phyloP scores from a whole-genome alignment of 2,113 vertebrate species.

The Grus americana region DNA sequence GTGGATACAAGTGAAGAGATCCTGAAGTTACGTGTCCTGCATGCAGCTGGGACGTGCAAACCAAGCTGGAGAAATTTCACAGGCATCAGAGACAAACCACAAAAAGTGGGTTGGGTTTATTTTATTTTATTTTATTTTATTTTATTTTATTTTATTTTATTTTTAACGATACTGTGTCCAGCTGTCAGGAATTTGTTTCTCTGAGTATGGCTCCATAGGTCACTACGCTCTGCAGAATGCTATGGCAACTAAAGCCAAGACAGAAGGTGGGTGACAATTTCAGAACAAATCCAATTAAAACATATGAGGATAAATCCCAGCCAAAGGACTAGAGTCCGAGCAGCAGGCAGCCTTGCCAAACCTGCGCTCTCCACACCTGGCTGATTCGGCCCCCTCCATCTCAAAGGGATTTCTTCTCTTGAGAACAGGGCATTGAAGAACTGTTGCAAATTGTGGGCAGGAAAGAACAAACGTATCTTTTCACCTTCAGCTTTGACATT shows the following conservation, averaged over 20 bases:
- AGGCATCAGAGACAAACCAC: not conserved
- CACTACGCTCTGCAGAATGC: not conserved
- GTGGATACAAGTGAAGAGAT: not conserved
- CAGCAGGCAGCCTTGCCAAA: not conserved
- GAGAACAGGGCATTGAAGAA: not conserved
- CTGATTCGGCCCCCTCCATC: not conserved
- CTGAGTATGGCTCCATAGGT: not conserved
- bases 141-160: not conserved
- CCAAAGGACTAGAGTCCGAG: not conserved
- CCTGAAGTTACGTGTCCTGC: not conserved
- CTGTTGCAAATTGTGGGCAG: not conserved
- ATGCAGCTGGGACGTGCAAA: not conserved
- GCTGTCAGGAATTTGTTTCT: not conserved
- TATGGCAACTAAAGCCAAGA: not conserved
- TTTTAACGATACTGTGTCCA: not conserved
- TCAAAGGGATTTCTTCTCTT: not conserved
- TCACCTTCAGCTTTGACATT: not conserved
- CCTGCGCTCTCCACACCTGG: not conserved
- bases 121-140: not conserved
- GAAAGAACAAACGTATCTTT: not conserved
- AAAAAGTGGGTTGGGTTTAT: not conserved
- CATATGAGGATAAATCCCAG: not conserved
- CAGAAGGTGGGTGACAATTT: not conserved
- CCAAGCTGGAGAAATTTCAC: not conserved
- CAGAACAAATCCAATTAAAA: not conserved